These are phyloP conservation scores for Hypocryptadius cinnamomeus DNA, from an alignment of 2,113 vertebrate genomes.

Conservation along the genomic window DNA sequence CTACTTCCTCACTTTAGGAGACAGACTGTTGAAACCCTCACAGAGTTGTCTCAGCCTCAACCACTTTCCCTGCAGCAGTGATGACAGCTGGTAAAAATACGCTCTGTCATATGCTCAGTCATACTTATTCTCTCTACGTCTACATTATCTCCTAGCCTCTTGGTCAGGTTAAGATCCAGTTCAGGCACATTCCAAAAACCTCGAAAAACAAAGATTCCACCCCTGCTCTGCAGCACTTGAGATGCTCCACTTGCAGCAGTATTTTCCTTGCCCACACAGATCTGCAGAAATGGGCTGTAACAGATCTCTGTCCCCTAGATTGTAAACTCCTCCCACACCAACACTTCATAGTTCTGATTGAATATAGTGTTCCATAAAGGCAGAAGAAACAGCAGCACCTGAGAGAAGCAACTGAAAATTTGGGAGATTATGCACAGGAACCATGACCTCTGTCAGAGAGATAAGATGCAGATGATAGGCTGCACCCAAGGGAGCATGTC, in stretches of 20 bases:
- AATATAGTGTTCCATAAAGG: background rate
- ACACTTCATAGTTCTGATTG: background rate
- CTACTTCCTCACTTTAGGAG: background rate
- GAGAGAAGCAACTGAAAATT: background rate
- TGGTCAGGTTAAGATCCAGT: background rate
- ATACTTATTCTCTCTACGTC: background rate
- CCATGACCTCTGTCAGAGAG: background rate
- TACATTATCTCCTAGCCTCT: background rate
- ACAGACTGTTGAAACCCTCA: background rate
- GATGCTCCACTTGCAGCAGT: fast-evolving
- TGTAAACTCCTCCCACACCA: background rate
- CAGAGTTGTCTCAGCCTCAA: background rate
- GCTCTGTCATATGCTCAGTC: background rate
- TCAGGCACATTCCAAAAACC: background rate
- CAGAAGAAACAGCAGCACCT: background rate
- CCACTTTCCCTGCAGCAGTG: background rate
- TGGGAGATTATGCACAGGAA: background rate
- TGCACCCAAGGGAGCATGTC: background rate
- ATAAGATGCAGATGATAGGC: background rate
- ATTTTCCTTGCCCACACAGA: background rate
- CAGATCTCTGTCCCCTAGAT: background rate
- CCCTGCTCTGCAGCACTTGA: background rate
- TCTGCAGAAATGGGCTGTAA: background rate
- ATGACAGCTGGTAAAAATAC: background rate
- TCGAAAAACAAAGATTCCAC: background rate